Evolutionary conservation across 2,113 vertebrate species (phyloP).

Genomic region (Peromyscus leucopus): DNA sequence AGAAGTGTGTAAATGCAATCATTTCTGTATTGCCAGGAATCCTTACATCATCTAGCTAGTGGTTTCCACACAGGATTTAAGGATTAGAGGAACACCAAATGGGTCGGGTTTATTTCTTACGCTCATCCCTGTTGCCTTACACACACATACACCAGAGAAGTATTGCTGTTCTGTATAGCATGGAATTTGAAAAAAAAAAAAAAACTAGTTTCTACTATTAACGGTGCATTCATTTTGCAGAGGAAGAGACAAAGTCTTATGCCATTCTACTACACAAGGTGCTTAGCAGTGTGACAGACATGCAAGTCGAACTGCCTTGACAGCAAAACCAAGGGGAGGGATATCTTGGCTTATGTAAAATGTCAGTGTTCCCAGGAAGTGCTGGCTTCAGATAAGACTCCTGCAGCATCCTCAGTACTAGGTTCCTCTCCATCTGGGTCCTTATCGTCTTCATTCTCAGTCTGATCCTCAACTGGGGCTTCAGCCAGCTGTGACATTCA

Average conservation of each 20-base stretch:
- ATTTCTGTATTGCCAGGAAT: neutral
- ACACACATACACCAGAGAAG: neutral
- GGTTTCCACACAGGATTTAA: neutral
- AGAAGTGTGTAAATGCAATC: neutral
- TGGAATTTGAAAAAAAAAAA: neutral
- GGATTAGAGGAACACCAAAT: neutral
- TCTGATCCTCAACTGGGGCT: neutral
- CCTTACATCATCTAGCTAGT: neutral
- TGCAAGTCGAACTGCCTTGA: neutral
- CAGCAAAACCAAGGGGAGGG: neutral
- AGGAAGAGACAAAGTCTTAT: slow-evolving; percentile 25
- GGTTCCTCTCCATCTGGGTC: neutral
- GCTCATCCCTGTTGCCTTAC: neutral
- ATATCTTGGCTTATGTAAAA: slow-evolving; percentile 17
- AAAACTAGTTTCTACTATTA: neutral
- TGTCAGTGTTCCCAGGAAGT: neutral
- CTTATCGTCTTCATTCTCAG: neutral
- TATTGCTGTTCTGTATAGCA: neutral
- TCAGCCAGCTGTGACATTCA: neutral
- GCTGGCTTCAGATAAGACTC: neutral
- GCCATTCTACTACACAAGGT: neutral
- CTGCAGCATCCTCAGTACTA: neutral
- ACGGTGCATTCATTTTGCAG: neutral
- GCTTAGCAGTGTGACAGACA: neutral
- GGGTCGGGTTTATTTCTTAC: neutral